These are phyloP conservation scores for Aporrectodea caliginosa DNA, from an alignment of 1,140 invertebrate species.

Conservation along the genomic window DNA sequence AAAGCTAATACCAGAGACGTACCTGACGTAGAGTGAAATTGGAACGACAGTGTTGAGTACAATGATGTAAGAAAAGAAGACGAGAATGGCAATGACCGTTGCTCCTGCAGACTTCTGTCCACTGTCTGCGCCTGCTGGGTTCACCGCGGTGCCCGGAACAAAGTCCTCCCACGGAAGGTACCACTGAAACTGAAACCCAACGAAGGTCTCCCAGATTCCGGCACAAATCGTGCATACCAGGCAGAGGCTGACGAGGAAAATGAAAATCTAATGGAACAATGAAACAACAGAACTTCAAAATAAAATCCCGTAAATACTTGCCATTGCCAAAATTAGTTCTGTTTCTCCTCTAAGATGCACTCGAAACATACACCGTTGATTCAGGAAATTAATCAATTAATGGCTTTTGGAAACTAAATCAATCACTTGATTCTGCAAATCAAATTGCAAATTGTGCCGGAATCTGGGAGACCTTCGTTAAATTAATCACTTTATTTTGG, in stretches of 20 bases:
- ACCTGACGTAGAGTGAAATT: conserved; percentile 98
- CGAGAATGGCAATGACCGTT: conserved; percentile 87
- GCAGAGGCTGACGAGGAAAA: conserved; percentile 95
- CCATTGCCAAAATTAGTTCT: too few species aligned
- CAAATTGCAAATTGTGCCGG: conserved; percentile 92
- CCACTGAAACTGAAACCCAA: conserved; percentile 73
- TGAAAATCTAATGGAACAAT: conserved; percentile 99
- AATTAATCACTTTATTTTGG: too few species aligned
- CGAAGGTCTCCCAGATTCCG: conserved; percentile 87
- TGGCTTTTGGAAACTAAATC: too few species aligned
- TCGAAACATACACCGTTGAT: too few species aligned
- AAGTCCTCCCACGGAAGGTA: conserved; percentile 94
- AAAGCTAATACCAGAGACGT: conserved; percentile 44
- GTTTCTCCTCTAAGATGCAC: too few species aligned
- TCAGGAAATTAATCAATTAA: too few species aligned
- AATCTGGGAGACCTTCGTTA: conserved; percentile 81
- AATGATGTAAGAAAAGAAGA: conserved; percentile 99
- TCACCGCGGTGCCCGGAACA: conserved; percentile 63
- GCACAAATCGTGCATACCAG: conserved; percentile 94
- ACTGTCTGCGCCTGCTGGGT: conserved; percentile 33
- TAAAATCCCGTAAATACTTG: neutral
- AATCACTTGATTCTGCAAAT: too few species aligned
- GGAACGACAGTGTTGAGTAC: conserved; percentile 99
- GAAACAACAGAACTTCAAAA: too few species aligned
- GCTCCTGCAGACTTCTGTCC: conserved; percentile 68